A percentile compares a stretch with the other conserved stretches of the same genome.
Evolutionary conservation across 2,113 vertebrate genomes (phyloP).

Genomic region (Aegotheles bennettii): DNA sequence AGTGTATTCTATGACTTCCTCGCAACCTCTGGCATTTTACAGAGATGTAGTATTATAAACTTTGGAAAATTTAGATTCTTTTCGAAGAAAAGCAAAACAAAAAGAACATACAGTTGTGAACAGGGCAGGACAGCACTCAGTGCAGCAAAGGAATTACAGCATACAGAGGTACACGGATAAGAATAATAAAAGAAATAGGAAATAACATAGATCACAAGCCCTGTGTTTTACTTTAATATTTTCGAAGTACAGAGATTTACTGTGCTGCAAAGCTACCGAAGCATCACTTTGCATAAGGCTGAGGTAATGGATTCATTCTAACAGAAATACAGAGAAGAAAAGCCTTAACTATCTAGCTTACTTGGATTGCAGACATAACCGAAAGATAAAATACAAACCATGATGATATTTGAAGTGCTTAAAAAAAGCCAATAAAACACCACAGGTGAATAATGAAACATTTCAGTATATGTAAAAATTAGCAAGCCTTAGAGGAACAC

Average conservation of each 20-base stretch:
- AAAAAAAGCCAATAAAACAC: background rate
- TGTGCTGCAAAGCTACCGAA: background rate
- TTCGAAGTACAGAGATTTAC: background rate
- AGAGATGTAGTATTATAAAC: background rate
- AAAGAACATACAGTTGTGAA: background rate
- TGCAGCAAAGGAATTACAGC: background rate
- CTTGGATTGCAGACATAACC: background rate
- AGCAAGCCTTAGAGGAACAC: background rate
- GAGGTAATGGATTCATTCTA: background rate
- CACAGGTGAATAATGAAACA: background rate
- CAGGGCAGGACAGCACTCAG: background rate
- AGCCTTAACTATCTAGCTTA: background rate
- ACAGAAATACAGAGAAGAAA: background rate
- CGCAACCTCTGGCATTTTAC: background rate
- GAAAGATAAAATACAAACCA: background rate
- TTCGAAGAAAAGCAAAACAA: background rate
- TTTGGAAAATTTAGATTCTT: background rate
- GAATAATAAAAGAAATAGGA: background rate
- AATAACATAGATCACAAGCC: background rate
- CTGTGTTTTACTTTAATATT: background rate
- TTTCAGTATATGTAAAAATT: background rate
- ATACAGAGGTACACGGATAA: background rate
- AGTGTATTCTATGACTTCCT: background rate
- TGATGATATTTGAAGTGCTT: background rate
- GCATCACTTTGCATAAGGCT: background rate